Conservation (phyloP, 2,113 vertebrate species). For the Propithecus coquereli region DNA sequence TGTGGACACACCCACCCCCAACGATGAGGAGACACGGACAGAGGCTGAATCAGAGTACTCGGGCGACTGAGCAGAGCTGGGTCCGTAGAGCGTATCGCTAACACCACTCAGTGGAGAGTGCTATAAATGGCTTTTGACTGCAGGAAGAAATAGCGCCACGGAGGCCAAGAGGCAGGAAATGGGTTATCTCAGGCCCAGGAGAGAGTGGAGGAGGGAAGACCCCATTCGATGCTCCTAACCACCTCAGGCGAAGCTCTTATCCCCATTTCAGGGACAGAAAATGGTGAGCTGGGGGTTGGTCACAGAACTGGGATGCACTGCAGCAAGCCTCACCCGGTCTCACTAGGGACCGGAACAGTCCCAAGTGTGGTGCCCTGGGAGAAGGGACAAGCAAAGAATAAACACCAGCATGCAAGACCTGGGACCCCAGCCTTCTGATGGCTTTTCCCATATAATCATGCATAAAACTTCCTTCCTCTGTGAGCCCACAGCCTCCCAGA, state of each 20-base stretch:
- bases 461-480: neutral
- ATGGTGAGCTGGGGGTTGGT: rapidly evolving
- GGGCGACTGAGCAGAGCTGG: neutral
- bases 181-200: neutral
- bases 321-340: neutral
- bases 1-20: neutral
- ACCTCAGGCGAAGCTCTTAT: neutral
- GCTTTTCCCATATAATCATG: neutral
- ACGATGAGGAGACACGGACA: rapidly evolving
- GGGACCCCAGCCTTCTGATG: neutral
- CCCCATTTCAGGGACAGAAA: neutral
- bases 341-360: neutral
- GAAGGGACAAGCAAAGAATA: neutral
- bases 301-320: neutral
- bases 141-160: neutral
- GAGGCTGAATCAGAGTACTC: neutral
- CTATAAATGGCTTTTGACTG: neutral
- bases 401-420: neutral
- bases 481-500: neutral
- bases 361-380: rapidly evolving
- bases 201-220: neutral
- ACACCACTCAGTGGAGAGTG: neutral
- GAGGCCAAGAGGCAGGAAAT: neutral
- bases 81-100: neutral
- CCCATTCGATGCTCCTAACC: neutral